Conservation (phyloP, 2,888 invertebrate species). For the Sinhomidia bicolor region DNA sequence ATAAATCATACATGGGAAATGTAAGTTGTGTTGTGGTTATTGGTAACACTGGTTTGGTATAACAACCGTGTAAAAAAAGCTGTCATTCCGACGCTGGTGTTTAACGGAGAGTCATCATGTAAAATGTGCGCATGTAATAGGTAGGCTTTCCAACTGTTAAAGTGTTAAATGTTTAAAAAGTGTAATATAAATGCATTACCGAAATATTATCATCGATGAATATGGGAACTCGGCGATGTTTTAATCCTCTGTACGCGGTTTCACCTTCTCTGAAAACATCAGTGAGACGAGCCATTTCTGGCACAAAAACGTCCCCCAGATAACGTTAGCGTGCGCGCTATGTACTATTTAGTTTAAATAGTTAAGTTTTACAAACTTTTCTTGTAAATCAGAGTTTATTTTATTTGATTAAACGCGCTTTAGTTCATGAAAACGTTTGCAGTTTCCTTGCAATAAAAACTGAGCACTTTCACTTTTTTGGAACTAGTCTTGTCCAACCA, state of each 20-base stretch:
- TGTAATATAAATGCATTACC: slow-evolving; percentile 48
- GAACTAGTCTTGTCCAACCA: not conserved
- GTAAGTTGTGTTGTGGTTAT: too few species aligned
- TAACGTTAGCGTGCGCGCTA: not conserved
- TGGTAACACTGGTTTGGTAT: too few species aligned
- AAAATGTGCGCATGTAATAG: not conserved
- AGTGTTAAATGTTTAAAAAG: not conserved
- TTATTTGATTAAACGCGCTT: too few species aligned
- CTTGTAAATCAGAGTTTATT: not conserved
- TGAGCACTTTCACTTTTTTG: not conserved
- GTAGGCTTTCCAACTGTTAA: not conserved
- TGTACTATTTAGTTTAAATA: not conserved
- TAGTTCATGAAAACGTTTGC: too few species aligned
- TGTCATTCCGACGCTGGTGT: too few species aligned
- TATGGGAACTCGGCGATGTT: slow-evolving; percentile 76
- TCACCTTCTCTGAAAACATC: slow-evolving; percentile 77
- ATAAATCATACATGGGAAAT: too few species aligned
- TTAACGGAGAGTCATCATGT: too few species aligned
- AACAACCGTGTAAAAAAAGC: too few species aligned
- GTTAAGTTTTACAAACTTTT: not conserved
- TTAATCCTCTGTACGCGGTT: slow-evolving; percentile 73
- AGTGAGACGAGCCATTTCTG: slow-evolving; percentile 77
- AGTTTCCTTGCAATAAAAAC: not conserved
- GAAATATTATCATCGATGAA: slow-evolving; percentile 77
- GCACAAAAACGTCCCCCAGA: slow-evolving; percentile 39